Evolutionary conservation across 2,888 invertebrate genomes (phyloP).

Genomic region (Rhagonycha lutea): DNA sequence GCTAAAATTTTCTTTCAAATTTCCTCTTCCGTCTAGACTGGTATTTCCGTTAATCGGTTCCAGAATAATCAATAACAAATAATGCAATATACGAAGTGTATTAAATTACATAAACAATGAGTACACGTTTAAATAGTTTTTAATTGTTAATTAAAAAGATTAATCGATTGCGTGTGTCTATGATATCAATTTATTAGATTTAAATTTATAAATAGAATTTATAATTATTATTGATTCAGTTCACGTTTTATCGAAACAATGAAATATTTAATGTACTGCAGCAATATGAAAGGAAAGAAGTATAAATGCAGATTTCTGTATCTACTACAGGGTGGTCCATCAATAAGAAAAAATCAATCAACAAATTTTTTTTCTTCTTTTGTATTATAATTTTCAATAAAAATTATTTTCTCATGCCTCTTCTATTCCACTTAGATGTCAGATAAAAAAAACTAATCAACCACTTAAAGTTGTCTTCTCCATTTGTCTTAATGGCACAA

Average conservation of each 20-base stretch:
- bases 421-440: neutral
- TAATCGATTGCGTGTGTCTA: constrained; percentile 12
- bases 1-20: neutral
- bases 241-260: neutral
- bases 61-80: neutral
- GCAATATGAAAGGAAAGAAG: neutral
- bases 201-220: neutral
- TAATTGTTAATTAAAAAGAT: constrained; percentile 22
- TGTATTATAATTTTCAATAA: neutral
- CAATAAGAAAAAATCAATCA: neutral
- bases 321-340: neutral
- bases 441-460: neutral
- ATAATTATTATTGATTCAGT: neutral
- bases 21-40: neutral
- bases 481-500: neutral
- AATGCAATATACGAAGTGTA: neutral
- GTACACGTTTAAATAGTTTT: neutral
- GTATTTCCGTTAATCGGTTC: neutral
- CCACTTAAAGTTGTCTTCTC: neutral
- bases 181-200: neutral
- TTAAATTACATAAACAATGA: neutral
- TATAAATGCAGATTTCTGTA: neutral
- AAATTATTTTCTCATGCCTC: neutral
- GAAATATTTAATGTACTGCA: neutral
- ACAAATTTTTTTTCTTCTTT: neutral